phyloP scores from a whole-genome alignment of 2,888 invertebrate species.

The Sarcophaga caerulescens region DNA sequence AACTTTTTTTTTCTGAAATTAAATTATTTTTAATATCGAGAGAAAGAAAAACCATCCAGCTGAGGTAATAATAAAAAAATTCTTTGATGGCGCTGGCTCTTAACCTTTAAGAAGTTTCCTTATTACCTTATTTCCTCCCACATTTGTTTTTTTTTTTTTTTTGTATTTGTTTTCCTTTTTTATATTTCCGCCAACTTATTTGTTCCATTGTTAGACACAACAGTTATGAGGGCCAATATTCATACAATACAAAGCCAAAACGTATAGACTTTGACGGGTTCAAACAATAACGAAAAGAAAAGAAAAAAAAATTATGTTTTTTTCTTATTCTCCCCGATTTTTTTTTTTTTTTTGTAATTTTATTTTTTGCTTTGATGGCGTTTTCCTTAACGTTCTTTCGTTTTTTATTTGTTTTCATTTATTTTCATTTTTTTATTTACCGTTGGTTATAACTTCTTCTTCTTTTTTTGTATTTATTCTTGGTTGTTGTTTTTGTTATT shows the following conservation, averaged over 20 bases:
- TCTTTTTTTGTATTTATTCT: slow-evolving; percentile 28
- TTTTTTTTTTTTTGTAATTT: slow-evolving; percentile 5
- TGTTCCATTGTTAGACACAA: slow-evolving; percentile 15
- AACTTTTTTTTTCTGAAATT: background rate
- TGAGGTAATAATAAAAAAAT: slow-evolving; percentile 47
- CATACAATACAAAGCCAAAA: background rate
- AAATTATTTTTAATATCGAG: background rate
- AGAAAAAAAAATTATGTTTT: slow-evolving; percentile 5
- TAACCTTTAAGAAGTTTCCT: slow-evolving; percentile 34
- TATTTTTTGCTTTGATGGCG: slow-evolving; percentile 47
- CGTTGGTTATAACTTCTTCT: slow-evolving; percentile 57
- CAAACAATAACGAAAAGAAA: slow-evolving; percentile 37
- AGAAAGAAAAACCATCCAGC: slow-evolving; percentile 32
- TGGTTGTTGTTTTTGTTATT: slow-evolving; percentile 54
- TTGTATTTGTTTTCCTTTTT: background rate
- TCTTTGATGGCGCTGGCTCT: slow-evolving; percentile 43
- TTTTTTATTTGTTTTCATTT: slow-evolving; percentile 24
- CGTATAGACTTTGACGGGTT: slow-evolving; percentile 16
- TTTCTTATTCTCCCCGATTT: background rate
- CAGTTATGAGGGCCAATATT: slow-evolving; percentile 18
- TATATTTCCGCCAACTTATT: background rate
- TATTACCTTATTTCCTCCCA: slow-evolving; percentile 28
- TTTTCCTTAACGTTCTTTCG: slow-evolving; percentile 44
- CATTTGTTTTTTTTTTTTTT: background rate
- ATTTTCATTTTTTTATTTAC: slow-evolving; percentile 51